Percentiles rank a stretch among this genome's conserved stretches.
Conservation (phyloP, 2,797 vertebrate species). For the Perodicticus potto region DNA sequence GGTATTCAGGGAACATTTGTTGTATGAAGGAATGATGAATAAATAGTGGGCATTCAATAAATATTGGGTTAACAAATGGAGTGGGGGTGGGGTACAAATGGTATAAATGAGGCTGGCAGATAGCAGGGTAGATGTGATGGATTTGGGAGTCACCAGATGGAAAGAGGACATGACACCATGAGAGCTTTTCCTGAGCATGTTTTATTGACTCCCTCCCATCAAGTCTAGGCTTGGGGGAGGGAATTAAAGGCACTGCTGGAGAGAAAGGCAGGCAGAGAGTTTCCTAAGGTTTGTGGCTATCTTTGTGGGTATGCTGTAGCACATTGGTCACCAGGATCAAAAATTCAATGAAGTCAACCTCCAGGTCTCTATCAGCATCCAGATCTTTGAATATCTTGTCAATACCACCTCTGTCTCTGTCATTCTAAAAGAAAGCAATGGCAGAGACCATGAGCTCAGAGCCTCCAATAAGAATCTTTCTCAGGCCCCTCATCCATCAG, state of each 20-base stretch:
- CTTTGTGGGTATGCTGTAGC: conserved; percentile 19
- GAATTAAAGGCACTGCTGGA: no score
- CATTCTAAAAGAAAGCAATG: conserved; percentile 44
- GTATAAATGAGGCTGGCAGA: not conserved
- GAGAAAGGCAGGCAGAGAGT: not conserved
- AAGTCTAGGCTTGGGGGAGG: not conserved
- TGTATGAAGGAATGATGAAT: not conserved
- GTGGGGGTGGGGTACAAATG: no score
- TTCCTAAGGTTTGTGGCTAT: conserved; percentile 65
- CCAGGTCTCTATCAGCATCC: not conserved
- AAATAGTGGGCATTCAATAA: not conserved
- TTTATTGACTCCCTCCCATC: conserved; percentile 24
- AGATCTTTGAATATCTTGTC: conserved; percentile 74
- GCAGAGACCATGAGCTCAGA: not conserved
- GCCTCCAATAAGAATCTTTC: not conserved
- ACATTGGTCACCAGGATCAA: not conserved
- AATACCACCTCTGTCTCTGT: conserved; percentile 43
- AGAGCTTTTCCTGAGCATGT: not conserved
- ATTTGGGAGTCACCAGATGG: rapidly evolving
- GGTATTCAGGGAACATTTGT: not conserved
- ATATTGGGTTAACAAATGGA: not conserved
- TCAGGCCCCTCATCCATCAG: not conserved
- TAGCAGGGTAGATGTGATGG: not conserved
- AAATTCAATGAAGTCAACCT: conserved; percentile 73
- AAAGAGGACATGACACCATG: not conserved